Conservation (phyloP, 2,797 vertebrate genomes). For the Acrossocheilus fasciatus region DNA sequence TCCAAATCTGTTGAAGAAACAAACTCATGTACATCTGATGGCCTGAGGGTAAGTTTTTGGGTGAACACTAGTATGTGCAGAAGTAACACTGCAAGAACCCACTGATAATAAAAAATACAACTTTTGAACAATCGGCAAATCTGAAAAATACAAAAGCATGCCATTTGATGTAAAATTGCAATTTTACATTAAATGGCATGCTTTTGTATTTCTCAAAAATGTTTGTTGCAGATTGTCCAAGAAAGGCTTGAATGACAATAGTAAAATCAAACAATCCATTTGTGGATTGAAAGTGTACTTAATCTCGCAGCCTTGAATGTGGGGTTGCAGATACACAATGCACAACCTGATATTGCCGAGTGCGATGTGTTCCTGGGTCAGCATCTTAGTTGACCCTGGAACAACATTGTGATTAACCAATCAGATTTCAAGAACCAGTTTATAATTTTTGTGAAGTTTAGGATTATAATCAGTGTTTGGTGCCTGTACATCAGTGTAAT, state of each 20-base stretch:
- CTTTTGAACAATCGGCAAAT: neutral
- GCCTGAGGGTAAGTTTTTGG: neutral
- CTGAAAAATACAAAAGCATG: too few species aligned
- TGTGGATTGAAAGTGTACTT: neutral
- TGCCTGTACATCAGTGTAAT: too few species aligned
- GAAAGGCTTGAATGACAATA: slow-evolving; percentile 7
- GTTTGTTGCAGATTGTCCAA: neutral
- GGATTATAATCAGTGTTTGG: too few species aligned
- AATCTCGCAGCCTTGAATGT: neutral
- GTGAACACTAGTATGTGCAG: neutral
- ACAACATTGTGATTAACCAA: too few species aligned
- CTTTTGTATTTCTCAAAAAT: neutral
- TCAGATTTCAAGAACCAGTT: too few species aligned
- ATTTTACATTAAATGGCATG: neutral
- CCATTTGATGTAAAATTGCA: neutral
- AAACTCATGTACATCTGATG: neutral
- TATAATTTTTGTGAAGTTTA: too few species aligned
- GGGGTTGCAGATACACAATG: neutral
- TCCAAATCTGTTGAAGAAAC: neutral
- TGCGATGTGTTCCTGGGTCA: too few species aligned
- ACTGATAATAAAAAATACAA: neutral
- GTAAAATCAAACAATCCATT: neutral
- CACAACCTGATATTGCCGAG: too few species aligned
- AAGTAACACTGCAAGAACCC: neutral
- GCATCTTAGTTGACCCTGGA: too few species aligned